Evolutionary conservation across 2,797 vertebrate genomes (phyloP).

Genomic region (Melanotaenia nigrans): DNA sequence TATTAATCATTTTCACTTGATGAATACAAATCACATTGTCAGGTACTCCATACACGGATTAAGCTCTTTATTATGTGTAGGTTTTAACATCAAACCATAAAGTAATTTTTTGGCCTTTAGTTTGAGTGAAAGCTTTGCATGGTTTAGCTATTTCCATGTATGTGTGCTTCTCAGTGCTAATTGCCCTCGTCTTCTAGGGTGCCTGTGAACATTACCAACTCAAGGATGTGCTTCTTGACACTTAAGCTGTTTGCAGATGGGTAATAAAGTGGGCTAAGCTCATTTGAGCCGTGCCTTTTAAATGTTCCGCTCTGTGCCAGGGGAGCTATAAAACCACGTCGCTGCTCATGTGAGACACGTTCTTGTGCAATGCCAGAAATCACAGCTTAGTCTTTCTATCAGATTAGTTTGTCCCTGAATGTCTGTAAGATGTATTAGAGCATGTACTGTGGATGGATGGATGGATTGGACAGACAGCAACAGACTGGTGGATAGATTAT

Average conservation of each 20-base stretch:
- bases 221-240: slow-evolving; percentile 71
- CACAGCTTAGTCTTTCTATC: slow-evolving; percentile 67
- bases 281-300: slow-evolving; percentile 76
- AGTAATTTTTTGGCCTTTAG: slow-evolving; percentile 18
- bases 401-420: slow-evolving; percentile 62
- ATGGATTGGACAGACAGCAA: slow-evolving; percentile 14
- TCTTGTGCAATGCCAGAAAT: slow-evolving; percentile 66
- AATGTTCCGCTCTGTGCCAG: slow-evolving; percentile 68
- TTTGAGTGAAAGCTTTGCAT: slow-evolving; percentile 49
- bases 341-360: slow-evolving; percentile 70
- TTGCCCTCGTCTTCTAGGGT: slow-evolving; percentile 61
- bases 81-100: slow-evolving; percentile 1
- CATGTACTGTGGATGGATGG: slow-evolving; percentile 23
- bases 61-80: slow-evolving; percentile 2
- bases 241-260: slow-evolving; percentile 79
- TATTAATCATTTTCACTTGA: not conserved
- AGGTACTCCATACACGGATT: not conserved
- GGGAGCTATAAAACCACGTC: slow-evolving; percentile 72
- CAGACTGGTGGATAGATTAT: slow-evolving; percentile 13
- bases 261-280: slow-evolving; percentile 78
- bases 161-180: slow-evolving; percentile 59
- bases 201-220: slow-evolving; percentile 66
- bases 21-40: not conserved
- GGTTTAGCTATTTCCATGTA: slow-evolving; percentile 56
- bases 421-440: slow-evolving; percentile 48